Percentiles rank a stretch among this genome's conserved stretches.
These are phyloP conservation scores for Gymnobelideus leadbeateri DNA, from an alignment of 2,113 vertebrate species.

Conservation along the genomic window DNA sequence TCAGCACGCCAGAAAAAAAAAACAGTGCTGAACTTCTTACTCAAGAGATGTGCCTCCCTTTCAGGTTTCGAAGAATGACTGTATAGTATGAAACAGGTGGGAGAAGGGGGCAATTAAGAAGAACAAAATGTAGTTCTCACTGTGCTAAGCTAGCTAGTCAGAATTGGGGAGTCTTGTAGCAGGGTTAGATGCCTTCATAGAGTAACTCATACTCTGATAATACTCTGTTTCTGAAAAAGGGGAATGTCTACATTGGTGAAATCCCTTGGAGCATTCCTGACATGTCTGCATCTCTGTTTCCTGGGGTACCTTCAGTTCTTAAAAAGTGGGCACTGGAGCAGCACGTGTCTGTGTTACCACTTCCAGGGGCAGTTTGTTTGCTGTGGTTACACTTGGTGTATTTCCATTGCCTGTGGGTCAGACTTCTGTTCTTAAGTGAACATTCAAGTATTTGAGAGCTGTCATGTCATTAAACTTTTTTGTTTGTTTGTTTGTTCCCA, in stretches of 20 bases:
- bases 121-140: not conserved
- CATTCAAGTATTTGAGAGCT: not conserved
- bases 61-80: not conserved
- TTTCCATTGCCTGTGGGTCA: not conserved
- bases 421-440: conserved; percentile 6
- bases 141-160: not conserved
- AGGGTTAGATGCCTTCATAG: not conserved
- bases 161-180: not conserved
- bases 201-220: not conserved
- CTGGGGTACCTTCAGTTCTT: not conserved
- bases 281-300: not conserved
- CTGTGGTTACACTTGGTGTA: not conserved
- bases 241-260: not conserved
- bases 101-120: not conserved
- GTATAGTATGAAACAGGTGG: not conserved
- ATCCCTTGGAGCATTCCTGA: not conserved
- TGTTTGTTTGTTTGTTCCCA: not conserved
- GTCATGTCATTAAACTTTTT: not conserved
- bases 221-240: not conserved
- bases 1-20: not conserved
- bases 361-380: not conserved
- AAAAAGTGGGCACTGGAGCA: not conserved
- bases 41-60: not conserved
- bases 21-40: not conserved
- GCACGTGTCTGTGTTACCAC: not conserved